phyloP scores from a whole-genome alignment of 2,113 vertebrate genomes.

The Oceanodroma tethys region DNA sequence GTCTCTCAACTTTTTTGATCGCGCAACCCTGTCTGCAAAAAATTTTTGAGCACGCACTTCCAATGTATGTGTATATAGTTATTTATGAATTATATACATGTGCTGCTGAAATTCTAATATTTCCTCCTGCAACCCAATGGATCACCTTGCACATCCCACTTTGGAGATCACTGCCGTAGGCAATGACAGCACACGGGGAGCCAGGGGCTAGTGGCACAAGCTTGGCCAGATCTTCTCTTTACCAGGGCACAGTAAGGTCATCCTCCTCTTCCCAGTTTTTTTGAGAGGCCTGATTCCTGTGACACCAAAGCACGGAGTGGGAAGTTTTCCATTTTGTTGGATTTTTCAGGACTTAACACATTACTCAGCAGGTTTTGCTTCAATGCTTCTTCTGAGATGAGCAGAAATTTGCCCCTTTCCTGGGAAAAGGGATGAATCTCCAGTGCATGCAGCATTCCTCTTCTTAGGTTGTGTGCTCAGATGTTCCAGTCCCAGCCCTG shows the following conservation, averaged over 20 bases:
- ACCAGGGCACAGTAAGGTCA: background rate
- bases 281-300: background rate
- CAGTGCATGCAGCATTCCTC: background rate
- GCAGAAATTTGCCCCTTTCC: background rate
- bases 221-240: background rate
- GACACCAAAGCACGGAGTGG: background rate
- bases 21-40: background rate
- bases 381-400: background rate
- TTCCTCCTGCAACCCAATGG: background rate
- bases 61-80: background rate
- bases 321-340: background rate
- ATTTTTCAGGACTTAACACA: background rate
- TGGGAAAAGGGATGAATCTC: background rate
- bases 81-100: fast-evolving
- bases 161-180: background rate
- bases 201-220: background rate
- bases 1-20: background rate
- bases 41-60: background rate
- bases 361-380: background rate
- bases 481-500: background rate
- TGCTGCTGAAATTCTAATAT: background rate
- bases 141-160: background rate
- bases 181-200: background rate
- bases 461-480: background rate
- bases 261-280: background rate